Conservation (phyloP, 2,797 vertebrate genomes). For the Dallia pectoralis region DNA sequence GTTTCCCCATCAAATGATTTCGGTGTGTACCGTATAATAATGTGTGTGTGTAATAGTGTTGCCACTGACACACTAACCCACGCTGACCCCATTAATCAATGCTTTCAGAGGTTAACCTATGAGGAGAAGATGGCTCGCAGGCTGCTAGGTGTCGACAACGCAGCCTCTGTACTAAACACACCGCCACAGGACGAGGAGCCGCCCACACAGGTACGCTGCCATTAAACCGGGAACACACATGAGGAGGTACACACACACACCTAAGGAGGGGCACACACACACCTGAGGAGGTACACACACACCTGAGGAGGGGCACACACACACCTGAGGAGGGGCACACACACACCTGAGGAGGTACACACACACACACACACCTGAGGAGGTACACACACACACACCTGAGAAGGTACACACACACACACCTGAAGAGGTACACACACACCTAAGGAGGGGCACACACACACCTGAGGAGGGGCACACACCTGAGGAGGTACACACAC, state of each 20-base stretch:
- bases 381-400: constrained; percentile 6
- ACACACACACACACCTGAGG: constrained; percentile 13
- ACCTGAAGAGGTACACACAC: constrained; percentile 9
- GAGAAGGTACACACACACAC: constrained; percentile 12
- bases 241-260: too few relatives aligned
- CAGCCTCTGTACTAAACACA: constrained; percentile 88
- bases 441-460: not conserved
- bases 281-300: constrained; percentile 2
- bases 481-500: not conserved
- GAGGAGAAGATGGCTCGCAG: constrained; percentile 99
- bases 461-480: not conserved
- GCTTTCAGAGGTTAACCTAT: constrained; percentile 91
- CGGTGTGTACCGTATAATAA: not conserved
- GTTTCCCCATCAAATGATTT: not conserved
- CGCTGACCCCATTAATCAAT: constrained; percentile 65
- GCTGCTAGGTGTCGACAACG: constrained; percentile 92
- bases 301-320: constrained; percentile 10
- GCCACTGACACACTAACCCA: constrained; percentile 70
- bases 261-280: constrained; percentile 15
- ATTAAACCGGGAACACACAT: not conserved
- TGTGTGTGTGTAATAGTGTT: constrained; percentile 43
- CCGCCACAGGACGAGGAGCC: constrained; percentile 90
- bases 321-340: too few relatives aligned
- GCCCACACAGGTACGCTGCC: constrained; percentile 77
- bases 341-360: constrained; percentile 16